Evolutionary conservation across 2,888 invertebrate species (phyloP), one percentile per base, ranked within the genome.

Genomic region (Sphinx pinastri): DNA sequence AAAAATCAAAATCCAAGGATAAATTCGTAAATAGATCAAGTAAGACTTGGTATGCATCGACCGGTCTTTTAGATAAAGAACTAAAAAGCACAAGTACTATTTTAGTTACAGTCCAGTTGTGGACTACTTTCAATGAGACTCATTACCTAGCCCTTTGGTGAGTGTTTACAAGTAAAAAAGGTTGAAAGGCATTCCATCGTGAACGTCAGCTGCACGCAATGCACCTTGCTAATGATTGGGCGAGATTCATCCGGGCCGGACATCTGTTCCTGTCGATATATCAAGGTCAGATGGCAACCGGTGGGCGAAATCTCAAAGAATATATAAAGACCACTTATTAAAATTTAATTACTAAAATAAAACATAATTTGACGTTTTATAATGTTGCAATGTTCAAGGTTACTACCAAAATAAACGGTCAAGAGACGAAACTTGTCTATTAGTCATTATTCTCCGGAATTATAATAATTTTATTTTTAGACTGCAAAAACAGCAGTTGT

Each of bases 151-250:
- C 19, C 49, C 49, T 63, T 63, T 19, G 47, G 47, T 49, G 63
- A 19, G 8, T 13, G 19, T 19, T 38, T 38, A 38, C 38, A 49
- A 63, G 19, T 47, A 63, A 49, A 63, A 63, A 63, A 45, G 16
- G n/a, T 12, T 6, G 12, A 49, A 63, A 63, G 19, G 49, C 63
- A 49, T 63, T 63, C 63, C 63, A 49, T 49, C 60, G 16, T 55
- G 16, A 60, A 19, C 49, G 49, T 63, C 63, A 49, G 63, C 63
- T 63, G 63, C 63, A 49, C 25, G 63, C 63, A 16, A 63, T 63
- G 19, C 63, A 49, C 63, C 49, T 63, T 63, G 63, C 19, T 63
- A 63, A 63, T 47, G 7, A 63, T 47, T 63, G 63, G 63, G 19
- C 49, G 63, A 63, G 49, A 63, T 63, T 63, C 19, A 55, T 10